Evolutionary conservation across 2,888 invertebrate species (phyloP).

Genomic region (Miltochrista miniata): DNA sequence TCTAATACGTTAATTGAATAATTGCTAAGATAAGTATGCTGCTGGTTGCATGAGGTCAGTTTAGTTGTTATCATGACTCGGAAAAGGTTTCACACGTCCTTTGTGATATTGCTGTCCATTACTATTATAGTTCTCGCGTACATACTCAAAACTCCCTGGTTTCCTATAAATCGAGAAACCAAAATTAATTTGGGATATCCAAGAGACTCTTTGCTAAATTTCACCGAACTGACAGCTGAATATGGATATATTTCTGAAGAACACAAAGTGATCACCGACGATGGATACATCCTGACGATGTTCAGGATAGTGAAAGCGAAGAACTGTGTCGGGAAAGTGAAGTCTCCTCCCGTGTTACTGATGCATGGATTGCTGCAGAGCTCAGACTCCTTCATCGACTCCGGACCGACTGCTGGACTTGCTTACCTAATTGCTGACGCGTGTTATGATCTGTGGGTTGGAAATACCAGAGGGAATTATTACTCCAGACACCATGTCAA

Average conservation of each 20-base stretch:
- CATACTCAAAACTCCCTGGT: slow-evolving; percentile 27
- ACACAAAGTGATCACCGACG: slow-evolving; percentile 57
- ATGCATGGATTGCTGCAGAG: slow-evolving; percentile 67
- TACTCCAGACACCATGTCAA: slow-evolving; percentile 79
- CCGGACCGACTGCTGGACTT: slow-evolving; percentile 53
- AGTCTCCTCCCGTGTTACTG: slow-evolving; percentile 54
- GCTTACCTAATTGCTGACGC: slow-evolving; percentile 46
- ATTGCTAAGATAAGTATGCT: not conserved
- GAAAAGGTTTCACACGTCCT: slow-evolving; percentile 42
- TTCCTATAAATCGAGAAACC: slow-evolving; percentile 35
- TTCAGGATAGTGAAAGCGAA: slow-evolving; percentile 50
- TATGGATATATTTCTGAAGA: slow-evolving; percentile 59
- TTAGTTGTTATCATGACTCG: slow-evolving; percentile 50
- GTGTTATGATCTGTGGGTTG: slow-evolving; percentile 47
- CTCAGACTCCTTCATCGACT: slow-evolving; percentile 61
- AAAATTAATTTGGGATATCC: slow-evolving; percentile 47
- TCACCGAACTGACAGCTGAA: slow-evolving; percentile 45
- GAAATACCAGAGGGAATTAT: slow-evolving; percentile 57
- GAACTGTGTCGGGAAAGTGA: slow-evolving; percentile 38
- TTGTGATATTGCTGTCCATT: slow-evolving; percentile 32
- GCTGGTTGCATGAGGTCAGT: not conserved
- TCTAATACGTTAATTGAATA: not conserved
- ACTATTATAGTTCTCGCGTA: slow-evolving; percentile 30
- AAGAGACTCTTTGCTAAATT: slow-evolving; percentile 44
- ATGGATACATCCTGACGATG: slow-evolving; percentile 60